phyloP scores from a whole-genome alignment of 2,888 invertebrate species.

The Nipponacmea schrenckii region DNA sequence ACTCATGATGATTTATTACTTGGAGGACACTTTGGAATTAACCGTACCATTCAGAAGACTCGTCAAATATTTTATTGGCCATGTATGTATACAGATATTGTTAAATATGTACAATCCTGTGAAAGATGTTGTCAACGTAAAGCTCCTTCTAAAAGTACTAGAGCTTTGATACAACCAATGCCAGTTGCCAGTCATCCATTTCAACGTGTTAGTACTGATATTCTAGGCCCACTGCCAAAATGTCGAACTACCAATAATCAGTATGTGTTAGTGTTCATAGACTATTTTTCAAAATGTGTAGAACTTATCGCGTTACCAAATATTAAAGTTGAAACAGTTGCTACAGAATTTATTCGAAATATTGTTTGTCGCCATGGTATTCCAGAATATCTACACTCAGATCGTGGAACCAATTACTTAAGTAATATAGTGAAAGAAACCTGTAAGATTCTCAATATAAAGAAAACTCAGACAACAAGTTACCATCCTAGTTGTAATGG shows the following conservation, averaged over 20 bases:
- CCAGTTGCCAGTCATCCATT: slow-evolving; percentile 7
- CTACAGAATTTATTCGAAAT: slow-evolving; percentile 6
- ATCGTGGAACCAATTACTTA: slow-evolving; percentile 9
- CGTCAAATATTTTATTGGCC: neutral
- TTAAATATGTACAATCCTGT: neutral
- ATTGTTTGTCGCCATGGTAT: slow-evolving; percentile 19
- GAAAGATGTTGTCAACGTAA: slow-evolving; percentile 7
- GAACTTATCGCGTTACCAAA: slow-evolving; percentile 13
- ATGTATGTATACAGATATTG: neutral
- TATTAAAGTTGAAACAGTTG: slow-evolving; percentile 11
- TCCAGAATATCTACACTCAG: slow-evolving; percentile 1
- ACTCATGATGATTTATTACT: neutral
- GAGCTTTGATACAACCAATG: neutral
- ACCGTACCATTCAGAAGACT: neutral
- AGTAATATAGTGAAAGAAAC: slow-evolving; percentile 17
- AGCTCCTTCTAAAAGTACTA: neutral
- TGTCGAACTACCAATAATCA: neutral
- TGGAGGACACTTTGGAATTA: neutral
- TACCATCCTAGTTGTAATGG: slow-evolving; percentile 15
- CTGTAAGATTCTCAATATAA: slow-evolving; percentile 8
- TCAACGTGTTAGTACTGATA: slow-evolving; percentile 16
- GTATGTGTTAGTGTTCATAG: slow-evolving; percentile 9
- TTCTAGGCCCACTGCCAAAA: slow-evolving; percentile 12
- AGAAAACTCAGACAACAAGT: slow-evolving; percentile 16
- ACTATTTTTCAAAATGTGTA: slow-evolving; percentile 16